A percentile compares a stretch with the other conserved stretches of the same genome.
These are phyloP conservation scores for Malurus splendens DNA, from an alignment of 2,797 vertebrate genomes.

Conservation along the genomic window DNA sequence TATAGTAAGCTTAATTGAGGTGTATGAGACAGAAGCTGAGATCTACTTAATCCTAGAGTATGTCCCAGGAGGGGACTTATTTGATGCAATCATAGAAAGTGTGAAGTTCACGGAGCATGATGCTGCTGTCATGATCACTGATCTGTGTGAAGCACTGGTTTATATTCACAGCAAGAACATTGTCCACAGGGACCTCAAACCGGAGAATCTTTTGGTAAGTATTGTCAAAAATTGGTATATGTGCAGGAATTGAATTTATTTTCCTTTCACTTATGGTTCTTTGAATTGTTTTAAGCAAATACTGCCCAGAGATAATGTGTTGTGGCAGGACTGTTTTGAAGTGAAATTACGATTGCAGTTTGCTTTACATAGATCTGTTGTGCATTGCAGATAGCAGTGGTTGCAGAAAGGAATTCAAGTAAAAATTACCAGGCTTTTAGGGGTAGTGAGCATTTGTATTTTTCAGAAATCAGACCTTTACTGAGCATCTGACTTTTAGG, in stretches of 20 bases:
- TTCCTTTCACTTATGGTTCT: neutral
- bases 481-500: neutral
- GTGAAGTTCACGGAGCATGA: slow-evolving; percentile 85
- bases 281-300: neutral
- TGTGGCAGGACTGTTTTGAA: neutral
- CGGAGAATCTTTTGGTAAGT: slow-evolving; percentile 94
- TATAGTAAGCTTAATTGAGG: slow-evolving; percentile 85
- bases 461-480: neutral
- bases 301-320: neutral
- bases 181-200: slow-evolving; percentile 94
- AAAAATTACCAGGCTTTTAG: neutral
- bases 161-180: slow-evolving; percentile 92
- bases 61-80: slow-evolving; percentile 90
- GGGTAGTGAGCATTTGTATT: neutral
- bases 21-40: slow-evolving; percentile 84
- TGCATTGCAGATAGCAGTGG: neutral
- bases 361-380: neutral
- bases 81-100: slow-evolving; percentile 88
- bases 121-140: slow-evolving; percentile 85
- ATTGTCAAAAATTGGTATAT: neutral
- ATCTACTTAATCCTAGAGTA: slow-evolving; percentile 93
- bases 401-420: neutral
- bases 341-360: neutral
- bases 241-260: neutral
- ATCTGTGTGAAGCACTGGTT: slow-evolving; percentile 86